These are phyloP conservation scores for Pygoscelis antarcticus DNA, from an alignment of 2,113 vertebrate genomes.

Conservation along the genomic window DNA sequence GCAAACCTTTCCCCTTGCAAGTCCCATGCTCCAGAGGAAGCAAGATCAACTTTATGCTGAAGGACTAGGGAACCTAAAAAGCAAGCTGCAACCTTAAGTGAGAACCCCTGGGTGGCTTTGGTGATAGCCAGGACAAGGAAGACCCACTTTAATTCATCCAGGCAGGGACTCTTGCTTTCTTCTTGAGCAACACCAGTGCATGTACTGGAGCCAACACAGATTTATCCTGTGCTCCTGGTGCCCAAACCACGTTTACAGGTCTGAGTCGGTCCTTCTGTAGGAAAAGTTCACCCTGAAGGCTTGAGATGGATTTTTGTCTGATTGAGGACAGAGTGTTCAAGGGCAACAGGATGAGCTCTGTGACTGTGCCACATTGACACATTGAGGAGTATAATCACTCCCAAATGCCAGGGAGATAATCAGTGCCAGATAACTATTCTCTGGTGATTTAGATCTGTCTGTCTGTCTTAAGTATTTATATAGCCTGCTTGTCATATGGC, in stretches of 20 bases:
- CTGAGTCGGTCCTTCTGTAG: not conserved
- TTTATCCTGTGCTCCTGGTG: not conserved
- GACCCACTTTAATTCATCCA: not conserved
- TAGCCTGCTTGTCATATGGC: not conserved
- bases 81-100: not conserved
- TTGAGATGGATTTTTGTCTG: not conserved
- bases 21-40: not conserved
- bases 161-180: not conserved
- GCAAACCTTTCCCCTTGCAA: not conserved
- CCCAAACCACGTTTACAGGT: not conserved
- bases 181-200: not conserved
- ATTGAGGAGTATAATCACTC: not conserved
- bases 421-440: not conserved
- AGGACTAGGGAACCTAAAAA: not conserved
- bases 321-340: not conserved
- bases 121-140: not conserved
- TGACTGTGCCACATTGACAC: not conserved
- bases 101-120: not conserved
- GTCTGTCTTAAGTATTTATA: conserved; percentile 4
- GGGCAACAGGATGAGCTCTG: not conserved
- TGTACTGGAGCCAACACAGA: not conserved
- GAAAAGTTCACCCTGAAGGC: not conserved
- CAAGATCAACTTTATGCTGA: not conserved
- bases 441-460: not conserved
- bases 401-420: not conserved